phyloP scores from a whole-genome alignment of 2,797 vertebrate genomes.

The Leptodactylus fallax region DNA sequence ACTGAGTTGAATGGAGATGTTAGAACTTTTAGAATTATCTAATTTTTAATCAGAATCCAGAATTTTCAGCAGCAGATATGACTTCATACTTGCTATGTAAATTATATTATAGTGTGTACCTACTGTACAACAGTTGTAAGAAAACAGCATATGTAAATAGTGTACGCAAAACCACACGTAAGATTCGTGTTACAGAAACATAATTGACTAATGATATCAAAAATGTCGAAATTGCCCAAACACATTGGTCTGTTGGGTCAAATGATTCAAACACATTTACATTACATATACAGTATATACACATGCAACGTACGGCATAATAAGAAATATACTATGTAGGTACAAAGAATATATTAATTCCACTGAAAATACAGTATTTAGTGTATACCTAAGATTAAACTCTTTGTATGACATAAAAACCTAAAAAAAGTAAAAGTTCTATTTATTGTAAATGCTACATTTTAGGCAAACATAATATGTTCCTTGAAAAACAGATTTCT shows the following conservation, averaged over 20 bases:
- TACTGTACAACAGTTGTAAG: background rate
- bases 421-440: background rate
- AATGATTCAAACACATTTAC: background rate
- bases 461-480: background rate
- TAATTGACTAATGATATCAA: background rate
- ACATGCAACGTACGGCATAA: background rate
- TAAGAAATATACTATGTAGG: background rate
- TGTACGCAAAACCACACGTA: background rate
- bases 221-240: background rate
- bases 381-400: background rate
- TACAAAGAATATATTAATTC: background rate
- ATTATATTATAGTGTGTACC: background rate
- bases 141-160: background rate
- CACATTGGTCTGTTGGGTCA: background rate
- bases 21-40: too few species aligned
- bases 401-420: conserved; percentile 11
- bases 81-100: background rate
- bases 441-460: conserved; percentile 10
- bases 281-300: background rate
- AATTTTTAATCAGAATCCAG: background rate
- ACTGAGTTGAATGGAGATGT: too few species aligned
- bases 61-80: background rate
- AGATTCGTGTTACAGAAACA: background rate
- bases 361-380: background rate
- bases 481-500: background rate